phyloP scores from a whole-genome alignment of 2,888 invertebrate species.

The Epiblema foenella region DNA sequence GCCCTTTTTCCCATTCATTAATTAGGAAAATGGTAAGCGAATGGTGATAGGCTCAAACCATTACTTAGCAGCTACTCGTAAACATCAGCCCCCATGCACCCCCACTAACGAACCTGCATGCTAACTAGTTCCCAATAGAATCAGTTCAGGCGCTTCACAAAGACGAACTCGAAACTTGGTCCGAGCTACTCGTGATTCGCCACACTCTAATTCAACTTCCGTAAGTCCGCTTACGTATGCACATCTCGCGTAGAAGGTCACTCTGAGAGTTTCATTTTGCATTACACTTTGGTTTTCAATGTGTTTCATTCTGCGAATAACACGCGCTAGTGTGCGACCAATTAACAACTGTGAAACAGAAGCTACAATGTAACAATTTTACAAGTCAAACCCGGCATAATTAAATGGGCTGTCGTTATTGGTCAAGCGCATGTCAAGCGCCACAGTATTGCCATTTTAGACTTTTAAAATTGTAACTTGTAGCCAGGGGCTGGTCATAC shows the following conservation, averaged over 20 bases:
- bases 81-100: not conserved
- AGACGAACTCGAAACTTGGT: constrained; percentile 1
- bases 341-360: too few relatives aligned
- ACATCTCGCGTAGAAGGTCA: constrained; percentile 26
- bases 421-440: too few relatives aligned
- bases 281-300: not conserved
- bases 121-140: constrained; percentile 3
- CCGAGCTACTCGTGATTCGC: constrained; percentile 19
- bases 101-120: constrained; percentile 1
- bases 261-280: not conserved
- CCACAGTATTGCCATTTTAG: too few relatives aligned
- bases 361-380: too few relatives aligned
- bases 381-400: too few relatives aligned
- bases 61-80: not conserved
- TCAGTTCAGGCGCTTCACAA: constrained; percentile 2
- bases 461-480: too few relatives aligned
- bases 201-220: constrained; percentile 31
- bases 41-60: not conserved
- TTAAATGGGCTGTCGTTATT: too few relatives aligned
- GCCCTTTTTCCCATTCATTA: too few relatives aligned
- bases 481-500: too few relatives aligned
- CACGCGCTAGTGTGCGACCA: too few relatives aligned
- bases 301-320: not conserved
- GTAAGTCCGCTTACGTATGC: constrained; percentile 37
- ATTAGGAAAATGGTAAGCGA: too few relatives aligned